These are phyloP conservation scores for Diabrotica virgifera DNA, from an alignment of 1,140 invertebrate species.

Conservation along the genomic window DNA sequence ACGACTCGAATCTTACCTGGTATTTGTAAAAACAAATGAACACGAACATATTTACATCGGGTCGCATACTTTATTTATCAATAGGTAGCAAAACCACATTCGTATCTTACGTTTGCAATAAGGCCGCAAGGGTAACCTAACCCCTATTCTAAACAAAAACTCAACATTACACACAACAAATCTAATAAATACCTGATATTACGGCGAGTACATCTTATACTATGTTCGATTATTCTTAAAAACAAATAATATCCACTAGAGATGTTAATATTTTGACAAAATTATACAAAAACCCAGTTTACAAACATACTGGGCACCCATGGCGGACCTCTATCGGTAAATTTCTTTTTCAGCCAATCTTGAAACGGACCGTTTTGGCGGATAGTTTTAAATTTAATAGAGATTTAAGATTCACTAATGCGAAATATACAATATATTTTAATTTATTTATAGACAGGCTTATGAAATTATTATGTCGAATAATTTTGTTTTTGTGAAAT, in stretches of 20 bases:
- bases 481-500: too few species aligned
- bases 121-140: slow-evolving; percentile 45
- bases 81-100: slow-evolving; percentile 29
- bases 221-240: slow-evolving; percentile 18
- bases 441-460: too few species aligned
- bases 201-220: slow-evolving; percentile 15
- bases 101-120: slow-evolving; percentile 38
- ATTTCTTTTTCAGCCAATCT: slow-evolving; percentile 7
- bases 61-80: slow-evolving; percentile 6
- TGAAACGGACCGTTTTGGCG: slow-evolving; percentile 7
- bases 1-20: slow-evolving; percentile 22
- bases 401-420: too few species aligned
- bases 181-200: slow-evolving; percentile 24
- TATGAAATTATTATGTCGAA: too few species aligned
- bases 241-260: slow-evolving; percentile 25
- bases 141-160: slow-evolving; percentile 38
- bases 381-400: not conserved
- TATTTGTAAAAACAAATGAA: slow-evolving; percentile 16
- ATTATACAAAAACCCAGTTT: slow-evolving; percentile 45
- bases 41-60: slow-evolving; percentile 20
- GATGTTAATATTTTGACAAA: slow-evolving; percentile 39
- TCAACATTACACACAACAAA: slow-evolving; percentile 23
- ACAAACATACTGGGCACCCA: slow-evolving; percentile 43
- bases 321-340: slow-evolving; percentile 22
- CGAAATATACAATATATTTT: too few species aligned